Conservation (phyloP, 2,888 invertebrate species). For the Synanthedon myopaeformis region DNA sequence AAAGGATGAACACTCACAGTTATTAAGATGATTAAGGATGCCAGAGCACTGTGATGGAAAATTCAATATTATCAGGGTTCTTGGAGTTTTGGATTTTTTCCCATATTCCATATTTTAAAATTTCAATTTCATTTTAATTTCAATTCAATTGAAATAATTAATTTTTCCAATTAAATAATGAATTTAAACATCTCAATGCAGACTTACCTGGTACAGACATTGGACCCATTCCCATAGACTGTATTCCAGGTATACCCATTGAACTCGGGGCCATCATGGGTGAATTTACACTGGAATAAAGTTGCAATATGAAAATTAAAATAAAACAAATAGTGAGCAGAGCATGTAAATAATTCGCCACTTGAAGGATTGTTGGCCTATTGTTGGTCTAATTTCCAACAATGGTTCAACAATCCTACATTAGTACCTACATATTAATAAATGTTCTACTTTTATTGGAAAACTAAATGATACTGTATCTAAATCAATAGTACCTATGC, state of each 20-base stretch:
- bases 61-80: too few species aligned
- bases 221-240: conserved; percentile 59
- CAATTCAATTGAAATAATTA: too few species aligned
- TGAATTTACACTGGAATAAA: conserved; percentile 42
- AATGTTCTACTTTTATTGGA: not conserved
- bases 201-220: conserved; percentile 60
- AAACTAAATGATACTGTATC: not conserved
- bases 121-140: not conserved
- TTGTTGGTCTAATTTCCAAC: too few species aligned
- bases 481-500: conserved; percentile 37
- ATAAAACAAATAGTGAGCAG: too few species aligned
- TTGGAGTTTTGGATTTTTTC: too few species aligned
- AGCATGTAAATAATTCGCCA: too few species aligned
- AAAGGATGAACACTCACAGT: too few species aligned
- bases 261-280: conserved; percentile 63
- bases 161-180: not conserved
- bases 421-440: not conserved
- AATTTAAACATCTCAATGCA: not conserved
- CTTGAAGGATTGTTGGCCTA: too few species aligned
- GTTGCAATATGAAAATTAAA: too few species aligned
- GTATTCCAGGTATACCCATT: conserved; percentile 58
- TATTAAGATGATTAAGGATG: too few species aligned
- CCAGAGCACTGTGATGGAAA: too few species aligned
- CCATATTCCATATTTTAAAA: not conserved
- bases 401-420: not conserved